phyloP scores from a whole-genome alignment of 1,140 invertebrate genomes.

The Caenorhabditis briggsae region DNA sequence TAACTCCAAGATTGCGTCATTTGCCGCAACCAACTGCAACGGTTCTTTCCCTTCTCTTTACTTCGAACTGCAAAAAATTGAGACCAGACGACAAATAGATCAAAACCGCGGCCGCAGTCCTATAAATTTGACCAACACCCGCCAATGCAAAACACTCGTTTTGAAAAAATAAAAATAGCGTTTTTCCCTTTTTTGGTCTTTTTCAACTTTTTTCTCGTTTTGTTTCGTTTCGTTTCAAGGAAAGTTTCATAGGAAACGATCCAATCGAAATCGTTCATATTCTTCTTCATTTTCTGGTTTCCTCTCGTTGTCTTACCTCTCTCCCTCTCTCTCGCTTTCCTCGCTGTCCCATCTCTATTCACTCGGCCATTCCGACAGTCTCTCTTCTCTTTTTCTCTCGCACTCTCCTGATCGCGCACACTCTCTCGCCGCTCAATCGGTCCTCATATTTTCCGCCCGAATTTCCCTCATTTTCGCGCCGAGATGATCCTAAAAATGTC shows the following conservation, averaged over 20 bases:
- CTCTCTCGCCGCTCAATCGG: neutral
- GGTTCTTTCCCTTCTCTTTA: neutral
- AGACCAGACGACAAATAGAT: constrained; percentile 46
- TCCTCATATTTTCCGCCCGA: constrained; percentile 41
- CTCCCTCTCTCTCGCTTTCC: neutral
- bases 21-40: neutral
- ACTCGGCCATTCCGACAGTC: neutral
- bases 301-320: neutral
- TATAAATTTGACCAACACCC: constrained; percentile 17
- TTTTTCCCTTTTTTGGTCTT: neutral
- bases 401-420: neutral
- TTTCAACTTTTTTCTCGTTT: neutral
- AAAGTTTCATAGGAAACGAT: too few relatives aligned
- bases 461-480: constrained; percentile 33
- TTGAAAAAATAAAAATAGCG: neutral
- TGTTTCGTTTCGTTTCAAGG: neutral
- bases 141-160: neutral
- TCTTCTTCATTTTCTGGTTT: constrained; percentile 53
- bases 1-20: constrained; percentile 1
- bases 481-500: constrained; percentile 20
- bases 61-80: constrained; percentile 13
- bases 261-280: neutral
- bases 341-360: neutral
- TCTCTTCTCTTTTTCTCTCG: constrained; percentile 8
- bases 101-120: neutral